phyloP scores from a whole-genome alignment of 2,113 vertebrate species.

The Boleophthalmus pectinirostris region DNA sequence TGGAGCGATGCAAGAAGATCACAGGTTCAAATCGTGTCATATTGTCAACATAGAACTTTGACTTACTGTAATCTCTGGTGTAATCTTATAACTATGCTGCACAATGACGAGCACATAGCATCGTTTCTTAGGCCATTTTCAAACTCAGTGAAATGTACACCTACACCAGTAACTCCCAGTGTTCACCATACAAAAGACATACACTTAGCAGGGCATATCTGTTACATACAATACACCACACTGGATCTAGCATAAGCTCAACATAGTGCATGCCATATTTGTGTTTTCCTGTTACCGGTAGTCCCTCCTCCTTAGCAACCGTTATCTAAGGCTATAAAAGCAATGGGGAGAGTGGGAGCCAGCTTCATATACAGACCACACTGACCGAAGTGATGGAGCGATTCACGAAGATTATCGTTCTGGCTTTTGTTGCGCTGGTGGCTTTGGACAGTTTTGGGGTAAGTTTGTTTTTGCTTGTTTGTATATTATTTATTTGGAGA shows the following conservation, averaged over 20 bases:
- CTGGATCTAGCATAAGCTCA: no score
- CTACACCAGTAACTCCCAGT: not conserved
- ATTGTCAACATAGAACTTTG: no score
- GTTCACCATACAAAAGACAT: not conserved
- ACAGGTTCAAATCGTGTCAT: no score
- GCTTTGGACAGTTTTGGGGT: not conserved
- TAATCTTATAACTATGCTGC: no score
- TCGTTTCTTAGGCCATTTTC: not conserved
- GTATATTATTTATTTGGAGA: not conserved
- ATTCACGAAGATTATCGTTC: accelerated
- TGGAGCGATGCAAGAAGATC: no score
- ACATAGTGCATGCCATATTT: not conserved
- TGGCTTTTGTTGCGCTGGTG: not conserved
- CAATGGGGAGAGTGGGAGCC: not conserved
- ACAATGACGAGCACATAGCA: no score
- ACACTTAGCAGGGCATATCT: no score
- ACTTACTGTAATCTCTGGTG: no score
- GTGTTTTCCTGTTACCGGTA: not conserved
- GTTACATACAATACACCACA: not conserved
- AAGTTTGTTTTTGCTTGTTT: not conserved
- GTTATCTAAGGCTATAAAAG: conserved; percentile 5
- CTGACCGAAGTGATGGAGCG: not conserved
- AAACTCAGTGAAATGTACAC: not conserved
- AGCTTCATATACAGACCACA: not conserved
- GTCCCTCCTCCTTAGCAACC: not conserved